Percentiles rank a stretch among this genome's conserved stretches.
Conservation (phyloP, 2,888 invertebrate species). For the Pecten maximus region DNA sequence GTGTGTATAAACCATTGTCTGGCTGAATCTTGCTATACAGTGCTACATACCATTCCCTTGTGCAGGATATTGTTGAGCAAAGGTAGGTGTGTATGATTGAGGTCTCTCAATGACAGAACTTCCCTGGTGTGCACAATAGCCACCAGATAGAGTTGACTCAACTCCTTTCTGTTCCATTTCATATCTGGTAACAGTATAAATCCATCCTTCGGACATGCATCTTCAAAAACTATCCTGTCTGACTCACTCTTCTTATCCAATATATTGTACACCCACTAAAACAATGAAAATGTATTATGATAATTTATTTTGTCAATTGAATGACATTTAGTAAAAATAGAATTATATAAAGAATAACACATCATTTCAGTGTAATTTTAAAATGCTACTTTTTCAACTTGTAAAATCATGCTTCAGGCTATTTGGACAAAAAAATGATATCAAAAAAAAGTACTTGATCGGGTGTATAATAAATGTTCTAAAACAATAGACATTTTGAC, state of each 20-base stretch:
- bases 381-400: no score
- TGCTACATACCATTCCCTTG: constrained; percentile 87
- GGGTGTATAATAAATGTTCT: no score
- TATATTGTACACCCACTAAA: constrained; percentile 98
- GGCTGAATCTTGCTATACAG: no score
- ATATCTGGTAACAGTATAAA: constrained; percentile 94
- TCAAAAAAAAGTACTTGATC: no score
- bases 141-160: constrained; percentile 92
- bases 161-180: constrained; percentile 94
- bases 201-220: constrained; percentile 87
- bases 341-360: no score
- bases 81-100: constrained; percentile 90
- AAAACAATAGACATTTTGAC: neutral
- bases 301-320: no score
- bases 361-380: no score
- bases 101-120: constrained; percentile 93
- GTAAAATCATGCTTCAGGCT: no score
- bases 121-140: constrained; percentile 89
- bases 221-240: constrained; percentile 93
- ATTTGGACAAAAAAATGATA: no score
- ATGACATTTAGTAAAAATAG: no score
- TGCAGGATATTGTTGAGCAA: constrained; percentile 91
- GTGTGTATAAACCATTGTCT: no score
- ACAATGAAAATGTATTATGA: constrained; percentile 71
- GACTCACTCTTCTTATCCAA: constrained; percentile 94